Base-by-base conservation (phyloP, 2,113 vertebrate species). In the Trematocara unimaculatum region DNA sequence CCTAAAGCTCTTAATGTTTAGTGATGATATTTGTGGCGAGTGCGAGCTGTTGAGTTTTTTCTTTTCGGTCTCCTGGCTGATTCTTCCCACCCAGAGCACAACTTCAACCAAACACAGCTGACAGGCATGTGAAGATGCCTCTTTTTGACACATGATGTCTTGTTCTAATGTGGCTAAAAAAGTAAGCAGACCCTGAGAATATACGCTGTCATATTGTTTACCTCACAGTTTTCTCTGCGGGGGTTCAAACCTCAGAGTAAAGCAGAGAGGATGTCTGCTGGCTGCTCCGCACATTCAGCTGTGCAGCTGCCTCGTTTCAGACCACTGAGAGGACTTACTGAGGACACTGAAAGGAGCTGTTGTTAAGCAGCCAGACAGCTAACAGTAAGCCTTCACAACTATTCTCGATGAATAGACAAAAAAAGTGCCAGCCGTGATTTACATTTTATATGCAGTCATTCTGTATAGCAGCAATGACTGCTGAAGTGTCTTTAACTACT, bases 301-400 rank as follows among this genome's bases (percentile, higher is more conserved):
- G 70, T 87, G 85, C 80, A 82, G 88, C 85, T 84, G 87, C 91
- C 79, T 87, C 14, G 15, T 83, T 81, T 82, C 31, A 74, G 55
- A 33, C 58, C 90, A 67, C 87, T 81, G 31, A 85, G 79, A 33
- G 49, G 72, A 88, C 92, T 70, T 81, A 74, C 79, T 84, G 64
- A 83, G 29, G 14, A 3, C 23, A 29, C 5, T 88, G 86, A 93
- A 87, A 85, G 88, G 60, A 82, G 67, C 49, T 49, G 82, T 87
- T 93, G 92, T 92, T 87, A 4, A 64, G 58, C 82, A 79, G 84
- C 87, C 82, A 81, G 79, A 84, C 60, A 51, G 60, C 12, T 17
- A 85, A 91, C 90, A 92, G 79, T 80, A 5, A 87, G 82, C 62
- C 80, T 85, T 81, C 54, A 56, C 88, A 84, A 62, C 53, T 53